Evolutionary conservation across 2,113 vertebrate genomes (phyloP).

Genomic region (Brienomyrus brachyistius): DNA sequence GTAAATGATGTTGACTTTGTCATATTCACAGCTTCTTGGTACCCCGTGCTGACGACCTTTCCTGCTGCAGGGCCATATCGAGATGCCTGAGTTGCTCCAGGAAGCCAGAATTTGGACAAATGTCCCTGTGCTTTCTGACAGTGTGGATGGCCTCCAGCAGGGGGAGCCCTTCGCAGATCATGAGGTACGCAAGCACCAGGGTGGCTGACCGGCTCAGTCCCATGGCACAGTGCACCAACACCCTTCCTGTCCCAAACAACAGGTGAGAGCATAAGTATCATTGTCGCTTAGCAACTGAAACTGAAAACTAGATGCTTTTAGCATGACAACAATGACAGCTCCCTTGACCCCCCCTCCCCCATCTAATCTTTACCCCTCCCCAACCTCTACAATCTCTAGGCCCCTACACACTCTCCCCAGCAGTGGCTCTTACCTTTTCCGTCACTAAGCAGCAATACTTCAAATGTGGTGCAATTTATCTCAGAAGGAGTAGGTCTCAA

Average conservation of each 20-base stretch:
- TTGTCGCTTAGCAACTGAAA: not conserved
- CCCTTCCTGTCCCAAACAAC: slow-evolving; percentile 43
- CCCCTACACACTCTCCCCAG: not conserved
- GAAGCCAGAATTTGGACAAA: slow-evolving; percentile 64
- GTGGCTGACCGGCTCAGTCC: slow-evolving; percentile 65
- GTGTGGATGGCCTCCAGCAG: slow-evolving; percentile 52
- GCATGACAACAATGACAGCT: not conserved
- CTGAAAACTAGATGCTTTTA: not conserved
- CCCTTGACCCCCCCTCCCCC: not conserved
- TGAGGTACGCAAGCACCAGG: slow-evolving; percentile 60
- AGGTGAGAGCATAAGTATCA: not conserved
- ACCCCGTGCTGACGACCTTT: slow-evolving; percentile 35
- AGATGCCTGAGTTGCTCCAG: slow-evolving; percentile 62
- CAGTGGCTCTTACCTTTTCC: not conserved
- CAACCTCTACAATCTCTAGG: not conserved
- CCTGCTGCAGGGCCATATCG: slow-evolving; percentile 51
- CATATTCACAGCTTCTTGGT: slow-evolving; percentile 10
- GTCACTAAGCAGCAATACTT: not conserved
- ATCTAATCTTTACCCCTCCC: not conserved
- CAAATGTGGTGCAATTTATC: not conserved
- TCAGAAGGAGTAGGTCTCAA: not conserved
- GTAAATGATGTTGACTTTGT: not conserved
- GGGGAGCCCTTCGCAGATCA: slow-evolving; percentile 58
- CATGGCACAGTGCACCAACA: slow-evolving; percentile 67
- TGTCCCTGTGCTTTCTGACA: slow-evolving; percentile 56